Evolutionary conservation across 2,113 vertebrate species (phyloP).

Genomic region (Cinclus mexicanus): DNA sequence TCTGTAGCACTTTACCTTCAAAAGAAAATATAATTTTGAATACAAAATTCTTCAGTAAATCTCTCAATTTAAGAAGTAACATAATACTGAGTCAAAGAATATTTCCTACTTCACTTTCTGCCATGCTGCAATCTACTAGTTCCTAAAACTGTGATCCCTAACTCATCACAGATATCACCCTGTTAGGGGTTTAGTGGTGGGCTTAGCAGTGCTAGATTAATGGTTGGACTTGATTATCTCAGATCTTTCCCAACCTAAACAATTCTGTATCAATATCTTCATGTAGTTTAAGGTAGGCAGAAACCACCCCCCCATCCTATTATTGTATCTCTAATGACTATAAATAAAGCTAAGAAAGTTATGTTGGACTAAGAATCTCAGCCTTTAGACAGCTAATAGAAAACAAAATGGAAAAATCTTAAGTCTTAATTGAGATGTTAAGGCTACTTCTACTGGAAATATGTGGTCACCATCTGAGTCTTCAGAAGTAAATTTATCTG

Average conservation of each 20-base stretch:
- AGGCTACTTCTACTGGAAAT: neutral
- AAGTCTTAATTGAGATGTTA: neutral
- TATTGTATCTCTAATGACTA: neutral
- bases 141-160: neutral
- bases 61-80: neutral
- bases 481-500: neutral
- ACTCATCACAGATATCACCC: neutral
- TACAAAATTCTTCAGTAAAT: neutral
- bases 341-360: neutral
- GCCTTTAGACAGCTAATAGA: neutral
- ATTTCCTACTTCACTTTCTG: neutral
- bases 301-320: neutral
- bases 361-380: neutral
- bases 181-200: neutral
- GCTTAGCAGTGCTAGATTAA: neutral
- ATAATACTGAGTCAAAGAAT: neutral
- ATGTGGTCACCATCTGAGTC: neutral
- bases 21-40: neutral
- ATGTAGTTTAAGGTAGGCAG: neutral
- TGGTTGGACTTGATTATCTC: neutral
- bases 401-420: neutral
- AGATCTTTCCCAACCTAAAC: neutral
- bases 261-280: neutral
- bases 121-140: neutral
- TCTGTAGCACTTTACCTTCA: neutral